These are phyloP conservation scores for Ctenomys sociabilis DNA, from an alignment of 2,113 vertebrate species.

Conservation along the genomic window DNA sequence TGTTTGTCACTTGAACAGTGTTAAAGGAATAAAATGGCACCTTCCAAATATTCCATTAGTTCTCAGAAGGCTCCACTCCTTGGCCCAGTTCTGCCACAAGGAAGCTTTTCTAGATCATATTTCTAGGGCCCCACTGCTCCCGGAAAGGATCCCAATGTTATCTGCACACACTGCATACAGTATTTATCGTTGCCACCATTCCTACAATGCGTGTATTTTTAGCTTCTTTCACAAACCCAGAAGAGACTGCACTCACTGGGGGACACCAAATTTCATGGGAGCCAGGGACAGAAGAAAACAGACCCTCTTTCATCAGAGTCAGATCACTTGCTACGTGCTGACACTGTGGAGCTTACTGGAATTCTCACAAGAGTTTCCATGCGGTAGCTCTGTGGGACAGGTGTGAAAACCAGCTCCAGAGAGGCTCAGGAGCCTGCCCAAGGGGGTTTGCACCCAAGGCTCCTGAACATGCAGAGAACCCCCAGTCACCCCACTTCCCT, in stretches of 20 bases:
- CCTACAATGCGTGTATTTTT: neutral
- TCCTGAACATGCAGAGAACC: neutral
- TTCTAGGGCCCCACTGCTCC: neutral
- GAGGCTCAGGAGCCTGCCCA: neutral
- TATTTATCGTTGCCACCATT: neutral
- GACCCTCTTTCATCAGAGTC: neutral
- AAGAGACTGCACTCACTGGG: neutral
- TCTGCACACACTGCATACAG: neutral
- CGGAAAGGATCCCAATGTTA: neutral
- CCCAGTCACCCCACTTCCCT: no score
- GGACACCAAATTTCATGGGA: neutral
- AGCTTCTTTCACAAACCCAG: constrained; percentile 42
- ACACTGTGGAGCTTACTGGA: neutral
- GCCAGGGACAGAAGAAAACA: neutral
- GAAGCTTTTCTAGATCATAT: neutral
- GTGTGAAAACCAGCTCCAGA: neutral
- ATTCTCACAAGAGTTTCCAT: neutral
- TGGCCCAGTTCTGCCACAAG: neutral
- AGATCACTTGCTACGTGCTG: neutral
- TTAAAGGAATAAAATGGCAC: constrained; percentile 17
- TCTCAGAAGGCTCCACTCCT: neutral
- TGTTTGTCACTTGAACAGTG: neutral
- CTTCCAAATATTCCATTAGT: constrained; percentile 49
- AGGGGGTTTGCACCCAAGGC: neutral
- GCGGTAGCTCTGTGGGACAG: neutral